Base-by-base conservation (phyloP, 1,140 invertebrate genomes). In the Sycophaga agraensis region DNA sequence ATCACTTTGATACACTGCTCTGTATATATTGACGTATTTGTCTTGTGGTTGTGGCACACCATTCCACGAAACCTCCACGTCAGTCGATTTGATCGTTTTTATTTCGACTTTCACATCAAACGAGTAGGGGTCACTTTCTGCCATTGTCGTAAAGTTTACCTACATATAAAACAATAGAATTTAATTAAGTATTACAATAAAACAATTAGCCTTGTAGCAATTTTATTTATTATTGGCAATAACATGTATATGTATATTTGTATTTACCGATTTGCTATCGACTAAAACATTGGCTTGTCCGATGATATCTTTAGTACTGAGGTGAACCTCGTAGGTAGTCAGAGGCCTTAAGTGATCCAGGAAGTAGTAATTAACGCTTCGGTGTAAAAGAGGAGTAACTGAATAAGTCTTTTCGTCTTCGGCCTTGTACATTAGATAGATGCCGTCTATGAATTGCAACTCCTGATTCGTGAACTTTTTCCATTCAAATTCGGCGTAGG, bases 11-110 rank as follows among this genome's bases (percentile, higher is more conserved):
- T 93, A 94, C 57, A 92, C 90, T 2, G 91, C 89, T 64, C 91
- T 84, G 77, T 91, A 94, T 65, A 96, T 92, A 67, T 93, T 90
- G n/a, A 96, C 90, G 79, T 90, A 94, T 71, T 94, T 92, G 67
- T 94, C 91, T 65, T 92, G 88, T 0, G 93, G 93, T 70, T 89
- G 87, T 4, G 93, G 92, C 0, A 95, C 87, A 6, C 93, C 92
- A 46, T 81, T 87, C 90, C 91, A 93, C 1, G 84, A 84, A 2
- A 95, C 83, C 69, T 91, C 89, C 1, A 91, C 87, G 16, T 88
- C 89, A 34, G 85, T 87, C 0, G 88, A 84, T 67, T 90, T 91
- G 4, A 93, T 85, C 53, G 86, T 84, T 22, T 87, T 86, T 0
- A 91, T 86, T 63, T 90, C 88, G 0, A 94, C 83, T 26, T 82